These are phyloP conservation scores for Lithophane ornitopus DNA, from an alignment of 2,888 invertebrate genomes.

Conservation along the genomic window DNA sequence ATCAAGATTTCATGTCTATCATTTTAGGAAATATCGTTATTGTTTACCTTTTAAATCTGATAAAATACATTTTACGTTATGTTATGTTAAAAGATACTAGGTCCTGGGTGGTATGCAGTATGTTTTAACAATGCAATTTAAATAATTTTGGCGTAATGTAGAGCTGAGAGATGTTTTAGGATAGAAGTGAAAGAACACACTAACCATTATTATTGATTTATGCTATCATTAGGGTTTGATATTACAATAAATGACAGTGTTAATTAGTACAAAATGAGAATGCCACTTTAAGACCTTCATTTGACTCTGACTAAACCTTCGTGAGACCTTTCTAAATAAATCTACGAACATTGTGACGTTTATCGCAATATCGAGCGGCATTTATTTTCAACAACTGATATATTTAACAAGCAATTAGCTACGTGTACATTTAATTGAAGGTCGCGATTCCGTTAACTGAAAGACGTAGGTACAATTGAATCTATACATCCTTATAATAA, in stretches of 20 bases:
- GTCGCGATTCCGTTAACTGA: slow-evolving; percentile 44
- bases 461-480: slow-evolving; percentile 27
- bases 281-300: slow-evolving; percentile 59
- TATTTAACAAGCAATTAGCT: slow-evolving; percentile 58
- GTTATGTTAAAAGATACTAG: neutral
- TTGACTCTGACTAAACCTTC: slow-evolving; percentile 61
- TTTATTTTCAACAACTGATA: slow-evolving; percentile 58
- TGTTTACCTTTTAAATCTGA: neutral
- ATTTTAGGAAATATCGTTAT: slow-evolving; percentile 7
- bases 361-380: slow-evolving; percentile 47
- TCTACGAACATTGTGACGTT: slow-evolving; percentile 58
- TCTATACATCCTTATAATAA: neutral
- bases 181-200: slow-evolving; percentile 2
- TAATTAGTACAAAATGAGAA: slow-evolving; percentile 44
- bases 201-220: slow-evolving; percentile 5
- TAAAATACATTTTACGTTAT: neutral
- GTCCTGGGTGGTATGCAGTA: neutral
- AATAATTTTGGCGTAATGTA: neutral
- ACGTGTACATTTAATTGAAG: slow-evolving; percentile 50
- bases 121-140: neutral
- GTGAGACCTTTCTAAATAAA: slow-evolving; percentile 66
- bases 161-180: neutral
- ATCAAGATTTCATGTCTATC: slow-evolving; percentile 4
- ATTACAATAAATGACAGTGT: slow-evolving; percentile 15
- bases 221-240: slow-evolving; percentile 8